Base-by-base conservation (phyloP, 2,797 vertebrate species). In the Sebastes cheni region DNA sequence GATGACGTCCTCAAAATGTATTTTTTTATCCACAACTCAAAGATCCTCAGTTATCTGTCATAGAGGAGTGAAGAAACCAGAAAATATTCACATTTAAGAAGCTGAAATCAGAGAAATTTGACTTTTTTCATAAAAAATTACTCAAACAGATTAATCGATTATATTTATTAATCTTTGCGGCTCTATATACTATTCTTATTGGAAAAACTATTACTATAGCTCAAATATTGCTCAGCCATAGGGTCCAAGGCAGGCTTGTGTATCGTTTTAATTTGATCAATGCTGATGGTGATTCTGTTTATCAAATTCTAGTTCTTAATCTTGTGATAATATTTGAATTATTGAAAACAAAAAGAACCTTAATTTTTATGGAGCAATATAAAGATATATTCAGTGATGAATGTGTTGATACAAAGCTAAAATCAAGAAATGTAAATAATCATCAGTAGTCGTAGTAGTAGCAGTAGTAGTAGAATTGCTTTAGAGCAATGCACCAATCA, bases 381-480 rank as follows among this genome's bases (percentile, higher is more conserved):
- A 58, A 56, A 5, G 4, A 50, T 3, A 18, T 18, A 22, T 27
- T 25, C n/a, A 29, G 25, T n/a, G 14, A 30, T 55, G 34, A 36
- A 10, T 10, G 1, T 13, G 36, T 68, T 23, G 9, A 32, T 12
- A n/a, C 9, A 34, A 50, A 34, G 9, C 3, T n/a, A 46, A 29
- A 61, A 2, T 20, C 5, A 18, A n/a, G 5, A 30, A 8, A 50
- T n/a, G 8, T 72, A 13, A 23, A 60, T 23, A 1, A 8, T 34
- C 1, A 3, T 46, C 14, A 36, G 34, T 13, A 13, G 36, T 13
- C 12, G 0, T 13, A 36, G 11, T 13, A 36, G 0, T 5, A 36
- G 34, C 11, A 36, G 11, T 34, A 34, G 9, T 0, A 12, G 10
- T 36, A 36, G 4, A 0, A 39, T 39, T 39, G 36, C 36, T 39